Evolutionary conservation across 2,113 vertebrate genomes (phyloP), one percentile per base, ranked within the genome.

Genomic region (Stegastes partitus): DNA sequence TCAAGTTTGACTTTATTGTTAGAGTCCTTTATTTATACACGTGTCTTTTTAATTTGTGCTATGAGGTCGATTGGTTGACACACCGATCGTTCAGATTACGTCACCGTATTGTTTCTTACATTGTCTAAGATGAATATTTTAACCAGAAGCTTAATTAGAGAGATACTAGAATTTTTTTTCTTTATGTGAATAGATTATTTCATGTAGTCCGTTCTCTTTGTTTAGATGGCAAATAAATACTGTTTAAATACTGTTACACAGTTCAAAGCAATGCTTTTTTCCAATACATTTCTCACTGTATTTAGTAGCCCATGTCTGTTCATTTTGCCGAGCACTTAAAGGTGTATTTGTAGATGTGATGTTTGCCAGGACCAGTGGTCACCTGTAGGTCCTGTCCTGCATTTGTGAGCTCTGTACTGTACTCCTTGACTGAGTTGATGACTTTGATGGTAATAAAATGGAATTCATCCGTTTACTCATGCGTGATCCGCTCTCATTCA

Each of bases 371-470:
- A 82, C 82, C 84, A 59, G 79, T 74, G 68, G 77, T 87, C 84
- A 82, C 81, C 86, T 81, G 79, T 77, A 77, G 87, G 88, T 89
- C 87, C 85, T 80, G 79, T 87, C 89, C 80, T 83, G 89, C 85
- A 82, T 91, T 87, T 91, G 84, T 91, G 86, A 92, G 86, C 87
- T 89, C 83, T 91, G 89, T 94, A 89, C 79, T 68, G 90, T 93
- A 81, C 84, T 90, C 83, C 65, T 91, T 89, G 77, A 93, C 81
- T 77, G 77, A 92, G 76, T 92, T 91, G 70, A 93, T 91, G 85
- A 91, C 85, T 91, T 93, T 91, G 85, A 92, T 92, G 91, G 89
- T 92, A 94, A 94, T 94, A 95, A 94, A 94, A 80, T 80, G 67
- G 61, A 74, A 56, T 87, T 82, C 21, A 86, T 89, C 68, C 39